Evolutionary conservation across 2,797 vertebrate species (phyloP), one percentile per base, ranked within the genome.

Genomic region (Erethizon dorsatum): DNA sequence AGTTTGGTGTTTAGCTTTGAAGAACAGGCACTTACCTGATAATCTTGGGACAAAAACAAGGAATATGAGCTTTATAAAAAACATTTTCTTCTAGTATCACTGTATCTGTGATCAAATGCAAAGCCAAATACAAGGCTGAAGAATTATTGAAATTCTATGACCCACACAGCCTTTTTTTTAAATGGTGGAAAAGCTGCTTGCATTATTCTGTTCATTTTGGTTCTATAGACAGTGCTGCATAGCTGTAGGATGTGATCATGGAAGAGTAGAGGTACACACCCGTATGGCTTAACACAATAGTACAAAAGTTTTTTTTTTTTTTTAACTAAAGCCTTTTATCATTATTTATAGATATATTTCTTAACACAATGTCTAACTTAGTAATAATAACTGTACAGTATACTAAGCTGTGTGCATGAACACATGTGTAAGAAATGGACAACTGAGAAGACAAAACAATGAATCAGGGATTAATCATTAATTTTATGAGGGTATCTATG

Each of bases 1-100:
- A 85, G 56, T 90, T 71, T 94, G 88, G 92, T 82, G 75, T 69
- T 90, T 57, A 73, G 31, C 88, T 97, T 92, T 95, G 90, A 97
- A 80, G 85, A 94, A 80, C 20, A 80, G 67, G 54, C 59, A 93
- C 52, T 96, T 84, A 94, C 57, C 69, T 95, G 73, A 93, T 85
- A 80, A 86, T 69, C 63, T 69, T 69, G 37, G 24, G 22, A 75
- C 26, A 57, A 33, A 57, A 89, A 91, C 61, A 79, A 15, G 52
- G 45, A 88, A 65, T n/a, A 31, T 33, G 59, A n/a, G 15, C 20
- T 92, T 41, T 78, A 56, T 63, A 37, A n/a, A 67, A 78, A 92
- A 33, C 20, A 77, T 28, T 78, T 86, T 83, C 37, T 90, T 95
- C 57, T 91, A 92, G 20, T 71, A 75, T 83, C 31, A 57, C 45